Evolutionary conservation across 2,113 vertebrate species (phyloP).

Genomic region (Protobothrops flavoviridis): DNA sequence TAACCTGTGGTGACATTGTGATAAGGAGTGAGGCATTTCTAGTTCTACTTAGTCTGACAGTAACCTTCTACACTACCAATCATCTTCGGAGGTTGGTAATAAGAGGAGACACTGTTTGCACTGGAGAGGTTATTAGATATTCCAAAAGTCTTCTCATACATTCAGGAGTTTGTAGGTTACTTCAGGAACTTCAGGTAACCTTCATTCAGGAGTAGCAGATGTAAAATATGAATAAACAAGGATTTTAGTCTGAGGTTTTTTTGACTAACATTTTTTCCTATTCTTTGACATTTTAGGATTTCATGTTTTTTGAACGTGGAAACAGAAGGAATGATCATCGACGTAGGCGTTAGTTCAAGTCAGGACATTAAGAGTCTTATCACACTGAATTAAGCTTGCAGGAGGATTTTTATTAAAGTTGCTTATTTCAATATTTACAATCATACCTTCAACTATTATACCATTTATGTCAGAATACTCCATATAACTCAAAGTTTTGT

Average conservation of each 20-base stretch:
- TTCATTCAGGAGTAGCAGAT: neutral
- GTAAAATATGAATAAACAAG: neutral
- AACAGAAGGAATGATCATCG: neutral
- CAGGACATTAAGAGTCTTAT: too few relatives aligned
- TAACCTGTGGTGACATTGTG: neutral
- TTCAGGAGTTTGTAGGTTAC: neutral
- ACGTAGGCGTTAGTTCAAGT: neutral
- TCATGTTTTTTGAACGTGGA: slow-evolving; percentile 21
- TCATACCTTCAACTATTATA: neutral
- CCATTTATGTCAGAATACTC: neutral
- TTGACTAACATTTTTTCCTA: neutral
- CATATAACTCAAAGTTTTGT: neutral
- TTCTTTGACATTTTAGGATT: neutral
- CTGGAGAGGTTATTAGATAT: neutral
- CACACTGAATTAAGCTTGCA: neutral
- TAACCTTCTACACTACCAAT: neutral
- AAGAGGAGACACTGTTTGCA: neutral
- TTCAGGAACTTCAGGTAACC: neutral
- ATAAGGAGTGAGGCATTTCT: neutral
- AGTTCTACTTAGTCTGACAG: neutral
- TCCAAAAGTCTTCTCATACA: neutral
- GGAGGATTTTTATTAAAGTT: neutral
- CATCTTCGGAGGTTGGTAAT: neutral
- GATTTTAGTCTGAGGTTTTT: neutral
- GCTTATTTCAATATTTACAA: neutral